Base-by-base conservation (phyloP, 2,888 invertebrate genomes). In the Philhelius pedissequus region DNA sequence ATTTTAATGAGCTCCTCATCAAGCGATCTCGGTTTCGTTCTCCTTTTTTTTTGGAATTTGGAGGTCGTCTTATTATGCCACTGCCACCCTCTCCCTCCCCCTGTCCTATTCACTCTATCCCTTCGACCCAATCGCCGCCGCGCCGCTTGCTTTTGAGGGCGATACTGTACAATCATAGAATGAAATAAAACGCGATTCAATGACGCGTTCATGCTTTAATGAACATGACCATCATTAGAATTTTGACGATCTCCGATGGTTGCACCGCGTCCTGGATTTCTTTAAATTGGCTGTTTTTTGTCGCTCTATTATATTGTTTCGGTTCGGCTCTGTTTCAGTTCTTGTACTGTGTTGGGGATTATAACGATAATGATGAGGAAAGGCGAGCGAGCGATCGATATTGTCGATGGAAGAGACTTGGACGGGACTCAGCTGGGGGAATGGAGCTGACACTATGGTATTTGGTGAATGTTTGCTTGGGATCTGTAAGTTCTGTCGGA, bases 1-100 rank as follows among this genome's bases (percentile, higher is more conserved):
- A 87, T 87, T 87, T 87, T 87, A 87, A 87, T 87, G 87, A 87
- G 87, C 86, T 71, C 54, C 73, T 56, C 56, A 54, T 54, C 68
- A 27, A 38, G 43, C 78, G 83, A 48, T 84, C 84, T 76, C 84
- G 74, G 79, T 84, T 68, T 32, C 79, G 75, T 80, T 70, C 79
- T 60, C n/a, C n/a, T n/a, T n/a, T n/a, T n/a, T n/a, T n/a, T n/a
- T 77, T 30, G 82, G 73, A 82, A 82, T 82, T 82, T 40, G 82
- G 73, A 60, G 54, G 64, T 54, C 60, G 69, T 58, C 27, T 48
- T 22, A 30, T 50, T 56, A 11, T 22, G 22, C 4, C 9, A 15
- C 20, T 22, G 22, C 4, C 9, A 15, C n/a, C 15, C 25, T 25
- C 9, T 7, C 6, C 11, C 3, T 18, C 9, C 6, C 11, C 3